These are phyloP conservation scores for Enteromius trimaculatus DNA, from an alignment of 2,797 vertebrate genomes.

Conservation along the genomic window DNA sequence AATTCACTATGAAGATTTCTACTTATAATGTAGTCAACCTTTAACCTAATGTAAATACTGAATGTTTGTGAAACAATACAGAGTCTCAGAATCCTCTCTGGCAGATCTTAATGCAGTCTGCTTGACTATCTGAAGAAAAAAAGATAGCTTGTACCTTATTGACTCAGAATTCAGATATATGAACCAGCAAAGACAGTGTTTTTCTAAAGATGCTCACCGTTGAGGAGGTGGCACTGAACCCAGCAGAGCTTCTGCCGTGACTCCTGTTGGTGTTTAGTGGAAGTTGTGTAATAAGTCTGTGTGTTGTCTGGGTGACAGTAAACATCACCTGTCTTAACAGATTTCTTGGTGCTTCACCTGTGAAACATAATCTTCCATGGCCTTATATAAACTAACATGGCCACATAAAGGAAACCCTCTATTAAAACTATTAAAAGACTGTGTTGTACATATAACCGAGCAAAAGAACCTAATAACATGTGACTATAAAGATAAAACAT, in stretches of 20 bases:
- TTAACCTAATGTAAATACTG: background rate
- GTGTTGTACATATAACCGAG: background rate
- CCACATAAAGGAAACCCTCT: background rate
- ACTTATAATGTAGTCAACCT: background rate
- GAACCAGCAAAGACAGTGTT: background rate
- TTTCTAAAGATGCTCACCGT: conserved; percentile 15
- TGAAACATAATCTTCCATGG: background rate
- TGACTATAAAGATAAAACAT: background rate
- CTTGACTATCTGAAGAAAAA: background rate
- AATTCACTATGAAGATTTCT: background rate
- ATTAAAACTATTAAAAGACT: background rate
- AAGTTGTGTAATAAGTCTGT: conserved; percentile 5
- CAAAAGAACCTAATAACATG: background rate
- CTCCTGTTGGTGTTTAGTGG: background rate
- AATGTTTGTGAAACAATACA: background rate
- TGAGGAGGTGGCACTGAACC: background rate
- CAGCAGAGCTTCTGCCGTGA: background rate
- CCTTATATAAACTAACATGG: background rate
- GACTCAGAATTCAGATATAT: background rate
- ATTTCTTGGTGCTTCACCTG: conserved; percentile 9
- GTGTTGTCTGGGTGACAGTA: conserved; percentile 4
- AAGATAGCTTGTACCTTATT: background rate
- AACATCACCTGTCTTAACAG: conserved; percentile 8
- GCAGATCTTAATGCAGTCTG: background rate
- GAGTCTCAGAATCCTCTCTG: background rate